Conservation (phyloP, 2,888 invertebrate species). For the Chironomus tentans region DNA sequence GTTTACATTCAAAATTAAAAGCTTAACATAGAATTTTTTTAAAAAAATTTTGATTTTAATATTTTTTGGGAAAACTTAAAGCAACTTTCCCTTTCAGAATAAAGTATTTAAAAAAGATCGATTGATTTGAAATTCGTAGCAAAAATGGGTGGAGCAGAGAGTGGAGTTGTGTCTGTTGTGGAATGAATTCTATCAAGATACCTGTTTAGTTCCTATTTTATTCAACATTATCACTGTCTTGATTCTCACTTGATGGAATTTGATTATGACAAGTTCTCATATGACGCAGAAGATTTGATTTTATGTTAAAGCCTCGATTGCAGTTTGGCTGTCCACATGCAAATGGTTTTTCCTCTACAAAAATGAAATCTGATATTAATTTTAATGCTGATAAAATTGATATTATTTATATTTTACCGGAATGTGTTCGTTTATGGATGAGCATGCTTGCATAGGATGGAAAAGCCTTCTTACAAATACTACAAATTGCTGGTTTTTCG, state of each 20-base stretch:
- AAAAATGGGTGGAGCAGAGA: too few relatives aligned
- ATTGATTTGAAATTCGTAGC: too few relatives aligned
- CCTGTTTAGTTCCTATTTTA: background rate
- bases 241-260: constrained; percentile 37
- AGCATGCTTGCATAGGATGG: constrained; percentile 72
- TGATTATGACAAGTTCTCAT: constrained; percentile 66
- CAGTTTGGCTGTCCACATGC: constrained; percentile 54
- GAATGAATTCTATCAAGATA: background rate
- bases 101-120: too few relatives aligned
- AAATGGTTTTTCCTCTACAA: constrained; percentile 57
- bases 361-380: background rate
- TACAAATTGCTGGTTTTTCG: constrained; percentile 47
- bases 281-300: constrained; percentile 64
- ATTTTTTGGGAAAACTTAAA: too few relatives aligned
- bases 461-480: constrained; percentile 62
- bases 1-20: too few relatives aligned
- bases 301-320: constrained; percentile 70
- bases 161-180: too few relatives aligned
- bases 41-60: too few relatives aligned
- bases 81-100: too few relatives aligned
- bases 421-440: constrained; percentile 66
- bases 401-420: constrained; percentile 41
- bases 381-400: background rate
- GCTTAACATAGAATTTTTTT: too few relatives aligned
- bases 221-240: constrained; percentile 24